phyloP scores from a whole-genome alignment of 2,113 vertebrate genomes.

The Orcinus orca region DNA sequence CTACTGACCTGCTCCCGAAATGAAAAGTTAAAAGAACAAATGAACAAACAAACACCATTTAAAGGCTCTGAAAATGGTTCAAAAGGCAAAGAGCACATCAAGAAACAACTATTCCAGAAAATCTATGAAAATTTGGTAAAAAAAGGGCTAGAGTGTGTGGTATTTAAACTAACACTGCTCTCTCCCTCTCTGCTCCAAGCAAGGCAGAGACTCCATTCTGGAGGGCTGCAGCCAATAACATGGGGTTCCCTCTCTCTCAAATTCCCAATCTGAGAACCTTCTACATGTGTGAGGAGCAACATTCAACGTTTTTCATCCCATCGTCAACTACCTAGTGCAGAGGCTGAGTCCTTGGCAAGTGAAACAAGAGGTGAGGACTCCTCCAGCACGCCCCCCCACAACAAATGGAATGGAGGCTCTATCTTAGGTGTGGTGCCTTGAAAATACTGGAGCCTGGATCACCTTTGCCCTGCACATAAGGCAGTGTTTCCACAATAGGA shows the following conservation, averaged over 20 bases:
- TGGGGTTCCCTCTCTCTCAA: neutral
- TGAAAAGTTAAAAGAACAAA: neutral
- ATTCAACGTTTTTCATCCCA: neutral
- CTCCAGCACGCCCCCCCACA: accelerated
- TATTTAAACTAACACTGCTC: neutral
- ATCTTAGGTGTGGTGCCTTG: neutral
- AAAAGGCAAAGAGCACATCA: neutral
- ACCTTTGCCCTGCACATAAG: neutral
- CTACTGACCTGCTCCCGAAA: neutral
- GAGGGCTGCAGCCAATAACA: neutral
- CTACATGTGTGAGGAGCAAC: neutral
- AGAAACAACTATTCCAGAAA: neutral
- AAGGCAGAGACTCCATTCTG: neutral
- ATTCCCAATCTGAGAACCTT: neutral
- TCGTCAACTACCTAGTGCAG: neutral
- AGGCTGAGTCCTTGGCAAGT: neutral
- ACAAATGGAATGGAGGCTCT: neutral
- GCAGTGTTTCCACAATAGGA: neutral
- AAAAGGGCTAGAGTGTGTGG: neutral
- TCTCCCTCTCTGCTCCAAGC: neutral
- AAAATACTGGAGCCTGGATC: neutral
- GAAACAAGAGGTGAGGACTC: neutral
- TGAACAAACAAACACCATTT: no score
- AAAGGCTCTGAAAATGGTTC: neutral
- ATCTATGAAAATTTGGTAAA: neutral